A percentile compares a stretch with the other conserved stretches of the same genome.
phyloP scores from a whole-genome alignment of 23 tunicate genomes.

The Ascidia mentula region DNA sequence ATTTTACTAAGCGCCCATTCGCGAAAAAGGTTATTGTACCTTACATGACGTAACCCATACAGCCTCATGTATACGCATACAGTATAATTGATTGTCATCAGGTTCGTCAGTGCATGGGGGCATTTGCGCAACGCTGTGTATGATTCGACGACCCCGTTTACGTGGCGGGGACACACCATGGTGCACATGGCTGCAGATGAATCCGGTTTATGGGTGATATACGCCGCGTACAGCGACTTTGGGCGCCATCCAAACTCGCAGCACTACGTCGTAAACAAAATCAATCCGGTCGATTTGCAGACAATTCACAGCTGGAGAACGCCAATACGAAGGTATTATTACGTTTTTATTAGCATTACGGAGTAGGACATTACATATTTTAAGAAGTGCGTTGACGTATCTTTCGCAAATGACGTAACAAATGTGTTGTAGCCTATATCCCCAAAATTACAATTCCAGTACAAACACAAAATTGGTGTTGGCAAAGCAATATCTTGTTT shows the following conservation, averaged over 20 bases:
- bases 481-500: too few species aligned
- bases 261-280: conserved; percentile 59
- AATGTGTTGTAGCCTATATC: too few species aligned
- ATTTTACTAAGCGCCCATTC: too few species aligned
- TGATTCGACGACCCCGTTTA: conserved; percentile 57
- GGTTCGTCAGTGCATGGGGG: conserved; percentile 90
- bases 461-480: too few species aligned
- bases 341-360: too few species aligned
- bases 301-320: conserved; percentile 31
- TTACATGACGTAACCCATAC: too few species aligned
- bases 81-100: neutral
- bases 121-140: conserved; percentile 71
- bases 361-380: too few species aligned
- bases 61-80: neutral
- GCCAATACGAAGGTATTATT: conserved; percentile 40
- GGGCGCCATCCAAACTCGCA: conserved; percentile 23
- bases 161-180: conserved; percentile 85
- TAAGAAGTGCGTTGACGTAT: too few species aligned
- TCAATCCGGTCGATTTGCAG: conserved; percentile 61
- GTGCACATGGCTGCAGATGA: conserved; percentile 85
- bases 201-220: conserved; percentile 84
- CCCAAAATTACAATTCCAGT: too few species aligned
- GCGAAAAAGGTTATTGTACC: too few species aligned
- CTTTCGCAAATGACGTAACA: too few species aligned
- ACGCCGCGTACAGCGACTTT: conserved; percentile 66